These are phyloP conservation scores for Ranitomeya imitator DNA, from an alignment of 2,113 vertebrate genomes.

Conservation along the genomic window DNA sequence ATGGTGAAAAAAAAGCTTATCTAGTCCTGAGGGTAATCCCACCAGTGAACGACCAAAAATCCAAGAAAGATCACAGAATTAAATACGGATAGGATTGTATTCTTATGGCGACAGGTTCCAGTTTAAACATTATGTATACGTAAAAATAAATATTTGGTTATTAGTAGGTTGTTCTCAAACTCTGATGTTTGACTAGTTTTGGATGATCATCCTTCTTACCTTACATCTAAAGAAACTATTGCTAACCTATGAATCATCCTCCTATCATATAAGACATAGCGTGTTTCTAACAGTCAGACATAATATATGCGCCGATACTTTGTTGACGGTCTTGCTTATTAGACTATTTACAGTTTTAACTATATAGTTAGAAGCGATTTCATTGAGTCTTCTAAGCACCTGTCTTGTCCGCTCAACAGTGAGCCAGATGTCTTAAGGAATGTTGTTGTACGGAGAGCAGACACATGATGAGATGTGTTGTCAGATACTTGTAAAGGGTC, in stretches of 20 bases:
- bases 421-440: conserved; percentile 47
- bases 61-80: no score
- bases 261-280: no score
- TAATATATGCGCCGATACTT: neutral
- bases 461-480: conserved; percentile 30
- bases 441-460: conserved; percentile 18
- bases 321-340: neutral
- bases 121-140: no score
- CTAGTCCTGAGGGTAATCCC: no score
- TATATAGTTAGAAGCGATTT: neutral
- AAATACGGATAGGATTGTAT: no score
- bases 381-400: conserved; percentile 24
- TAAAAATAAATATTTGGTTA: neutral
- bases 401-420: conserved; percentile 33
- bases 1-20: no score
- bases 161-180: neutral
- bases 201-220: neutral
- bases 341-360: neutral
- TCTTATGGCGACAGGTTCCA: no score
- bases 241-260: no score
- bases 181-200: neutral
- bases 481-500: conserved; percentile 44
- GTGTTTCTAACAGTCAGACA: neutral
- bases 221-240: no score
- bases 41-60: no score